Evolutionary conservation across 2,113 vertebrate genomes (phyloP).

Genomic region (Percina caprodes): DNA sequence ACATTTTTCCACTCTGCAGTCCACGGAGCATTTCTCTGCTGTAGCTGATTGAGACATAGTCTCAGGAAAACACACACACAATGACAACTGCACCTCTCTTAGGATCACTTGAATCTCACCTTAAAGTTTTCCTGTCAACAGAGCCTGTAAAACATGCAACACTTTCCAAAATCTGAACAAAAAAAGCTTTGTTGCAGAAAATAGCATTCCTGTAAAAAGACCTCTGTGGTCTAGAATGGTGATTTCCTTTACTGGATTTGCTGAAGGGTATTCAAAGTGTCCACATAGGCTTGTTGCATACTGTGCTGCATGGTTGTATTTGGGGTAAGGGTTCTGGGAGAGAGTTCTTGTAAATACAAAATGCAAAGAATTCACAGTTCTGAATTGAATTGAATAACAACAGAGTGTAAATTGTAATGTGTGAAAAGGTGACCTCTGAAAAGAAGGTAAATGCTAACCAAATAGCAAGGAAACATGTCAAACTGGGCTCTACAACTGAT

Average conservation of each 20-base stretch:
- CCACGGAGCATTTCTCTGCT: constrained; percentile 49
- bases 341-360: not conserved
- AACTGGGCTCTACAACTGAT: constrained; percentile 11
- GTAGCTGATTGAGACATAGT: constrained; percentile 67
- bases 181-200: constrained; percentile 46
- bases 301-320: constrained; percentile 12
- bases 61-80: constrained; percentile 51
- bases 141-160: constrained; percentile 44
- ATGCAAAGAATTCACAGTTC: not conserved
- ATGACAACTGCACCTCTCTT: constrained; percentile 61
- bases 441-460: not conserved
- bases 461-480: constrained; percentile 16
- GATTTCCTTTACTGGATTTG: constrained; percentile 29
- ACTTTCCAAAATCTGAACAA: constrained; percentile 36
- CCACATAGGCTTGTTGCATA: constrained; percentile 28
- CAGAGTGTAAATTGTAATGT: too few relatives aligned
- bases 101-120: constrained; percentile 61
- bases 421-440: not conserved
- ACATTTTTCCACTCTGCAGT: constrained; percentile 65
- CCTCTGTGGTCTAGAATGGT: constrained; percentile 1
- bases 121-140: constrained; percentile 53
- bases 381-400: too few relatives aligned
- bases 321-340: not conserved
- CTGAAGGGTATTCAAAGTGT: constrained; percentile 6
- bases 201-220: constrained; percentile 43